phyloP scores from a whole-genome alignment of 2,113 vertebrate genomes.

The Lasiurus borealis region DNA sequence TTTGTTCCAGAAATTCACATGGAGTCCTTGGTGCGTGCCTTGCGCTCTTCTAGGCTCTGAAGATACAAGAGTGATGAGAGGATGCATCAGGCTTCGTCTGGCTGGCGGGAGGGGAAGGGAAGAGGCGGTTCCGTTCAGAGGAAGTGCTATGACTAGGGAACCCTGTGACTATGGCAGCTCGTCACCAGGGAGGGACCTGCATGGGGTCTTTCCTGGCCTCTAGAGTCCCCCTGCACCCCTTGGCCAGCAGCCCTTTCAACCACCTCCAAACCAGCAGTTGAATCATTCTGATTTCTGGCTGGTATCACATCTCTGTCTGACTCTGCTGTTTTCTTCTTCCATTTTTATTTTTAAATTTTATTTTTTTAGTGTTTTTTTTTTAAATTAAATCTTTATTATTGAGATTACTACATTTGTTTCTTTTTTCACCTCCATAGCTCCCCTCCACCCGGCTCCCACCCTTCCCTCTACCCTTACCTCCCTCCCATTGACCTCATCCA shows the following conservation, averaged over 20 bases:
- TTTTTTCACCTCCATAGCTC: too few species aligned
- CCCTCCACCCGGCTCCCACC: too few species aligned
- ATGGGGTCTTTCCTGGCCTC: neutral
- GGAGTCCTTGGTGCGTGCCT: neutral
- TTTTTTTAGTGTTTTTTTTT: too few species aligned
- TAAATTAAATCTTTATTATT: too few species aligned
- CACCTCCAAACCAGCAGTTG: neutral
- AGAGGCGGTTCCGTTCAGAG: neutral
- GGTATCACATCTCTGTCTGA: neutral
- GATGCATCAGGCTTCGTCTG: neutral
- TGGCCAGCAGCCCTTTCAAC: neutral
- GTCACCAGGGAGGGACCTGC: neutral
- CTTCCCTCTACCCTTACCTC: too few species aligned
- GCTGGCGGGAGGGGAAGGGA: neutral
- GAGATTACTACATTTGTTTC: too few species aligned
- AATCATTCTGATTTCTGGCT: neutral
- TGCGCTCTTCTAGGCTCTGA: neutral
- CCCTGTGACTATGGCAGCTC: neutral
- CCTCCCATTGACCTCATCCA: too few species aligned
- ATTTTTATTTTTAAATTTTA: neutral
- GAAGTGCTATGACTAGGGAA: accelerated
- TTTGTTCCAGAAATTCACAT: neutral
- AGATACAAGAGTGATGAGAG: too few species aligned
- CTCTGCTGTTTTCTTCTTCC: neutral
- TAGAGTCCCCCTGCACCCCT: neutral